These are phyloP conservation scores for Eriocheir sinensis DNA, from an alignment of 1,140 invertebrate species.

Conservation along the genomic window DNA sequence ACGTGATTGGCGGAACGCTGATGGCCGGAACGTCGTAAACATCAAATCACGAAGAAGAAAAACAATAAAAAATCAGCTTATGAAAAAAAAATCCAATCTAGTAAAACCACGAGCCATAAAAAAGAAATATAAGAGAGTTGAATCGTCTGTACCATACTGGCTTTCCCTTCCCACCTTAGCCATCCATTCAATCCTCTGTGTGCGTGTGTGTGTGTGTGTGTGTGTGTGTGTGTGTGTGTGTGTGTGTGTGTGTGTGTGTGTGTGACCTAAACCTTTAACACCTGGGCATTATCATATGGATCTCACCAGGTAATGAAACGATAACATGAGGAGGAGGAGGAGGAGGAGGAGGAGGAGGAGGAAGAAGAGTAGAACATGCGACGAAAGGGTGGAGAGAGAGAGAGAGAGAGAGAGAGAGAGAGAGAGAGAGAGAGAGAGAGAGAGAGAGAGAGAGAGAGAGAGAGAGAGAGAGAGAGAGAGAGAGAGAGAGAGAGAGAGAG, in stretches of 20 bases:
- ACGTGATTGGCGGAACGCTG: too few species aligned
- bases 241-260: not conserved
- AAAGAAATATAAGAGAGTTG: not conserved
- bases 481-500: not conserved
- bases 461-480: not conserved
- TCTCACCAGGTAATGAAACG: not conserved
- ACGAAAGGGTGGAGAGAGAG: too few species aligned
- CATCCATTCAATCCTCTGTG: too few species aligned
- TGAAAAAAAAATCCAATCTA: too few species aligned
- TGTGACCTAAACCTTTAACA: too few species aligned
- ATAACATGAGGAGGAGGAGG: not conserved
- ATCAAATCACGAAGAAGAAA: too few species aligned
- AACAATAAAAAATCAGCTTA: too few species aligned
- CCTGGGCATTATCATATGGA: constrained; percentile 6
- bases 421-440: not conserved
- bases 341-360: not conserved
- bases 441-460: not conserved
- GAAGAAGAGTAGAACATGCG: too few species aligned
- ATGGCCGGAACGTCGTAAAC: too few species aligned
- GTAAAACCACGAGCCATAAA: too few species aligned
- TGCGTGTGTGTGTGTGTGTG: not conserved
- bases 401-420: not conserved
- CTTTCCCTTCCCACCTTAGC: too few species aligned
- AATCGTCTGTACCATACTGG: too few species aligned
- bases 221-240: not conserved